phyloP scores from a whole-genome alignment of 2,113 vertebrate genomes.

The Mesembrinibis cayennensis region DNA sequence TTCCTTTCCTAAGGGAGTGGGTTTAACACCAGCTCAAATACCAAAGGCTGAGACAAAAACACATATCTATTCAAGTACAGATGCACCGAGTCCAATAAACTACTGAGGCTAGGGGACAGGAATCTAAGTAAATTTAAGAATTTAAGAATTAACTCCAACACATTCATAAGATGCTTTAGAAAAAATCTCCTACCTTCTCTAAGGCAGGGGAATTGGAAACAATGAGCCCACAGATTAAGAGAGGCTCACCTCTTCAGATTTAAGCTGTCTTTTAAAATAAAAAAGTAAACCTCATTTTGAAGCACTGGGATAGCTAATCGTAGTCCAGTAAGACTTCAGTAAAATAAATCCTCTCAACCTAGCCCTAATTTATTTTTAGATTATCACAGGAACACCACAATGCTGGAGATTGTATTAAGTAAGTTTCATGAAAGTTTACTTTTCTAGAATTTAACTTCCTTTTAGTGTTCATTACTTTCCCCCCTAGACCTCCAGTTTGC shows the following conservation, averaged over 20 bases:
- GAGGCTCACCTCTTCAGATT: not conserved
- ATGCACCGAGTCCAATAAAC: not conserved
- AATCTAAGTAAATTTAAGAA: not conserved
- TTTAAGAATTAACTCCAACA: not conserved
- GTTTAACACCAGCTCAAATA: not conserved
- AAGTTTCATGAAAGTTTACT: not conserved
- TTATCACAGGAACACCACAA: not conserved
- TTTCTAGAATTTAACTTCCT: not conserved
- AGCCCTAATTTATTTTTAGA: not conserved
- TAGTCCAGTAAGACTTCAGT: not conserved
- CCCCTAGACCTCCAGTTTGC: not conserved
- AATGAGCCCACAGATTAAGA: not conserved
- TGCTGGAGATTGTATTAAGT: not conserved
- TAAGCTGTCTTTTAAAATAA: not conserved
- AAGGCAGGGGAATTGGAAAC: not conserved
- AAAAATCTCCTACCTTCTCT: not conserved
- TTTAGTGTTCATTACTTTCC: not conserved
- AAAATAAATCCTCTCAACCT: not conserved
- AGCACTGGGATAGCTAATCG: not conserved
- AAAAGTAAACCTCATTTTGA: not conserved
- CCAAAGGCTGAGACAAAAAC: not conserved
- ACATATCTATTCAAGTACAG: not conserved
- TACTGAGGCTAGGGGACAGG: not conserved
- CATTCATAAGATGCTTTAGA: not conserved
- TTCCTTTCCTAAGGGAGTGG: not conserved